Evolutionary conservation across 2,113 vertebrate species (phyloP).

Genomic region (Chamaea fasciata): DNA sequence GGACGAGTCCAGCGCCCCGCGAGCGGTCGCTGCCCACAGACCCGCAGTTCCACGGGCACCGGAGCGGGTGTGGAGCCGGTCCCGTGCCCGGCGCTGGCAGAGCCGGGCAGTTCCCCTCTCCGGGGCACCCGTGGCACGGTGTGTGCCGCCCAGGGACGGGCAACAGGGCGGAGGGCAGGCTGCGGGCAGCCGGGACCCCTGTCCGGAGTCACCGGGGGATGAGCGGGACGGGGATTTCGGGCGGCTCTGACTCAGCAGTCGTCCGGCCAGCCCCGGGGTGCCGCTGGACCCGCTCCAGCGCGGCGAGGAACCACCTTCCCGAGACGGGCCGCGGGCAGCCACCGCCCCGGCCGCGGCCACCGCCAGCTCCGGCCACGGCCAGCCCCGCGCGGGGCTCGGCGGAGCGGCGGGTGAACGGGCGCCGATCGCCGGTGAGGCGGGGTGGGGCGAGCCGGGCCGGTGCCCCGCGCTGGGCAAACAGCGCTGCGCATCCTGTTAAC

Average conservation of each 20-base stretch:
- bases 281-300: constrained; percentile 20
- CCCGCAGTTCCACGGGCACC: neutral
- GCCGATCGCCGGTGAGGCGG: neutral
- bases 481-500: neutral
- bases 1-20: neutral
- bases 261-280: constrained; percentile 1
- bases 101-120: neutral
- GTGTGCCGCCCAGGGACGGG: neutral
- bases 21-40: neutral
- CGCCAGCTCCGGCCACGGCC: neutral
- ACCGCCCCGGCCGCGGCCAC: neutral
- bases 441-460: neutral
- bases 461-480: neutral
- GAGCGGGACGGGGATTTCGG: constrained; percentile 3
- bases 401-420: neutral
- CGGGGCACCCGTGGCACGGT: rapidly evolving
- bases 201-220: neutral
- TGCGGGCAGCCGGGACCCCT: neutral
- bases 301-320: neutral
- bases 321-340: neutral
- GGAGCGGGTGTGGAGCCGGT: neutral
- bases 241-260: constrained; percentile 40
- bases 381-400: neutral
- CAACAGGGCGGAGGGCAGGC: neutral
- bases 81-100: neutral